Conservation (phyloP, 2,888 invertebrate species). For the Matsumyia berberina region DNA sequence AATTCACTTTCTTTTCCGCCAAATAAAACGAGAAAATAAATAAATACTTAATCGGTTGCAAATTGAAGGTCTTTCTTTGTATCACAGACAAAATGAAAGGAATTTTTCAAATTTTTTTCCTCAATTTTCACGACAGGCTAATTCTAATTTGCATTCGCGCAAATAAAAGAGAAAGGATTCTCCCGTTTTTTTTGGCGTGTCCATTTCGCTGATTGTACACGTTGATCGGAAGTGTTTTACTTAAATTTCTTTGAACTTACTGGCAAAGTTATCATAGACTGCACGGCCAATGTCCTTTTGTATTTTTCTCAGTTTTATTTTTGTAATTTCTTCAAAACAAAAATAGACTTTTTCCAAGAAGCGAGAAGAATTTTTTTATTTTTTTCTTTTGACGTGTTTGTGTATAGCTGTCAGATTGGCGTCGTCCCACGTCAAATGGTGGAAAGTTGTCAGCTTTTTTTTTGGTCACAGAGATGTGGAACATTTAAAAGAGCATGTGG, state of each 20-base stretch:
- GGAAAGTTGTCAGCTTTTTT: slow-evolving; percentile 14
- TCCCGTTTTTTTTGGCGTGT: not conserved
- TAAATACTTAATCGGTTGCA: not conserved
- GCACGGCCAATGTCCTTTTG: slow-evolving; percentile 56
- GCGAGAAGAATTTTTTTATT: slow-evolving; percentile 22
- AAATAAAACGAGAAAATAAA: not conserved
- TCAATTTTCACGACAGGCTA: slow-evolving; percentile 3
- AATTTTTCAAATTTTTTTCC: slow-evolving; percentile 7
- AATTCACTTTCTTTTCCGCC: slow-evolving; percentile 52
- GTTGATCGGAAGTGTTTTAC: not conserved
- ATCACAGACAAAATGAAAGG: slow-evolving; percentile 11
- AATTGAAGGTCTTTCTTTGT: slow-evolving; percentile 18
- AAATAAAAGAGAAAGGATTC: slow-evolving; percentile 63
- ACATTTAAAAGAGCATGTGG: not conserved
- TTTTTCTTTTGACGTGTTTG: slow-evolving; percentile 51
- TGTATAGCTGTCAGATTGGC: slow-evolving; percentile 68
- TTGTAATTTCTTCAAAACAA: slow-evolving; percentile 53
- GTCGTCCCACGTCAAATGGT: slow-evolving; percentile 64
- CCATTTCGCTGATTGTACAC: not conserved
- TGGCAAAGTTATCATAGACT: slow-evolving; percentile 31
- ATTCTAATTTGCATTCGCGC: not conserved
- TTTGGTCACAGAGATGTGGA: not conserved
- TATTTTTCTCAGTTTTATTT: slow-evolving; percentile 34
- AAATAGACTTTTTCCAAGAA: slow-evolving; percentile 69
- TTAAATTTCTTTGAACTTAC: slow-evolving; percentile 51